Evolutionary conservation across 2,888 invertebrate species (phyloP).

Genomic region (Epinotia ramella): DNA sequence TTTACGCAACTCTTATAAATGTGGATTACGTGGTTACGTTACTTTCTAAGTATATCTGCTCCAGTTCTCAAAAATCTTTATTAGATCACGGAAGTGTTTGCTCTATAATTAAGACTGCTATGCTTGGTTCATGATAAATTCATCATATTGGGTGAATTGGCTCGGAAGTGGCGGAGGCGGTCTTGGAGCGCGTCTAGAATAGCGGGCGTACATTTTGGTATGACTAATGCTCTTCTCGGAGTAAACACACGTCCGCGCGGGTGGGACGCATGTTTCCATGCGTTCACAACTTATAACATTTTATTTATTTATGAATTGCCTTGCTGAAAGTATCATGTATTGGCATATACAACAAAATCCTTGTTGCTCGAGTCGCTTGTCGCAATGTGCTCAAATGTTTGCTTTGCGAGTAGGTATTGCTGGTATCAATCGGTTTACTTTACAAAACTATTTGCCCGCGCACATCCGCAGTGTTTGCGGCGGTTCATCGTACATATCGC

Average conservation of each 20-base stretch:
- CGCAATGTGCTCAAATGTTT: slow-evolving; percentile 63
- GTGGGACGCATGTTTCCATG: slow-evolving; percentile 49
- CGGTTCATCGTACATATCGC: slow-evolving; percentile 5
- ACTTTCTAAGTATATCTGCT: slow-evolving; percentile 51
- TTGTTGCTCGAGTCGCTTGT: slow-evolving; percentile 53
- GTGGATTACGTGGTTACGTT: slow-evolving; percentile 26
- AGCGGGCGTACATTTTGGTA: slow-evolving; percentile 23
- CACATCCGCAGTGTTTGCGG: slow-evolving; percentile 35
- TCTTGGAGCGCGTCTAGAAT: not conserved
- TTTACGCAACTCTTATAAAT: slow-evolving; percentile 49
- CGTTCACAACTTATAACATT: slow-evolving; percentile 46
- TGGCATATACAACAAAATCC: slow-evolving; percentile 47
- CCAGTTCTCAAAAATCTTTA: slow-evolving; percentile 49
- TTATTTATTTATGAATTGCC: slow-evolving; percentile 48
- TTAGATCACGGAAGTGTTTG: slow-evolving; percentile 40
- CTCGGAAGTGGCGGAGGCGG: not conserved
- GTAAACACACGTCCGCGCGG: slow-evolving; percentile 54
- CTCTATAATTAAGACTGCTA: slow-evolving; percentile 17
- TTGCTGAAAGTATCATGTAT: slow-evolving; percentile 48
- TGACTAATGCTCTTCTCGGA: slow-evolving; percentile 48
- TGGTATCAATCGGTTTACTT: slow-evolving; percentile 42
- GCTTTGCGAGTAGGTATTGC: slow-evolving; percentile 48
- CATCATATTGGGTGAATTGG: not conserved
- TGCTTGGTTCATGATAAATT: slow-evolving; percentile 10
- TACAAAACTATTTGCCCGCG: slow-evolving; percentile 44